Base-by-base conservation (phyloP, 2,797 vertebrate genomes). In the Otolemur crassicaudatus region DNA sequence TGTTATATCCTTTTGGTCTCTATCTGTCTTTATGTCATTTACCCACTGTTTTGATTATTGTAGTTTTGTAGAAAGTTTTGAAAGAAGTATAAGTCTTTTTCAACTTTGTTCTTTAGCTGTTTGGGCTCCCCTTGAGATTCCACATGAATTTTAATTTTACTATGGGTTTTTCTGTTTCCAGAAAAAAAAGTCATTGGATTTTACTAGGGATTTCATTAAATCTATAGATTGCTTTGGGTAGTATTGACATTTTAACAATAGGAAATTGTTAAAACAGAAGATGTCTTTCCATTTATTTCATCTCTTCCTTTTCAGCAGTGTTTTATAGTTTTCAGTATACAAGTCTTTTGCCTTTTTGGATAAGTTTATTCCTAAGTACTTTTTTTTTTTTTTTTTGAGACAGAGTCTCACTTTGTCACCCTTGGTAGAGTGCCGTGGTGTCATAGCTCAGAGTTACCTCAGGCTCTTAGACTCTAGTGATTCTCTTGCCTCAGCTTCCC, bases 1-100 rank as follows among this genome's bases (percentile, higher is more conserved):
- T 34, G 4, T 87, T 69, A 70, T n/a, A 16, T 88, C 76, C 40
- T 61, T 1, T 75, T 94, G 60, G 67, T 37, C 22, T 80, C 0
- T 70, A 13, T 84, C 43, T 94, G 17, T 81, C 27, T 65, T 2
- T 77, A 65, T 65, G 40, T 34, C 23, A 17, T 2, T 56, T 73
- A 65, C 7, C 75, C 3, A 58, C 56, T n/a, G 43, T 94, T 94
- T 90, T 81, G 87, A n/a, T 94, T 87, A 90, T 16, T 58, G 27
- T 83, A 70, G 69, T 46, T 93, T 83, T 87, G n/a, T 92, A 67
- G n/a, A 80, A 89, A 91, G 79, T 80, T 91, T 93, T 95, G 53
- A 89, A 86, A 63, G 49, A 83, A 61, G n/a, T 46, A 0, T 79
- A 7, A 69, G 56, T 53, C n/a, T 67, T 94, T 29, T 94, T 29